Conservation (phyloP, 2,797 vertebrate genomes). For the Ibycter americanus region DNA sequence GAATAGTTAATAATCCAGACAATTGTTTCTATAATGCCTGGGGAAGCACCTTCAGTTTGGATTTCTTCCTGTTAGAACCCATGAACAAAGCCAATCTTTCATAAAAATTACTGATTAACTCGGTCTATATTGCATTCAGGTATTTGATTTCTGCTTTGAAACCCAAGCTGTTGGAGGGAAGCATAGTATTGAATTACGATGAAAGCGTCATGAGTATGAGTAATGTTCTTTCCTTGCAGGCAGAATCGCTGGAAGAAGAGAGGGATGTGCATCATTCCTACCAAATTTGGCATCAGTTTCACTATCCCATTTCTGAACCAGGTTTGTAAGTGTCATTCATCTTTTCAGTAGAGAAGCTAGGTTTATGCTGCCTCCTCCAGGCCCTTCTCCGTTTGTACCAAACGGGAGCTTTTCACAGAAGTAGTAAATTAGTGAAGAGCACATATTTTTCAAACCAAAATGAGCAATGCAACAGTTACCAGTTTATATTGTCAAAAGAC, state of each 20-base stretch:
- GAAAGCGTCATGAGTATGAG: background rate
- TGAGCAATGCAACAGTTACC: background rate
- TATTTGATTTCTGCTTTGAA: background rate
- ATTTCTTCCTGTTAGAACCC: background rate
- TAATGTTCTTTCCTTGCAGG: slow-evolving; percentile 68
- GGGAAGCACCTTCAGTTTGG: background rate
- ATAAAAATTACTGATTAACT: background rate
- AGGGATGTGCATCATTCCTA: slow-evolving; percentile 90
- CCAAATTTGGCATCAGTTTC: slow-evolving; percentile 95
- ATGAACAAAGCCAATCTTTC: background rate
- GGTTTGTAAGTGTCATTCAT: slow-evolving; percentile 70
- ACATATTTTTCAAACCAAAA: background rate
- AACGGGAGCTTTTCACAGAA: background rate
- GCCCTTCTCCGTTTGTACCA: background rate
- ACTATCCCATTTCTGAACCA: slow-evolving; percentile 89
- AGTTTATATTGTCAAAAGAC: background rate
- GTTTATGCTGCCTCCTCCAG: background rate
- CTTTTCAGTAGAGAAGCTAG: background rate
- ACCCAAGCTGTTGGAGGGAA: background rate
- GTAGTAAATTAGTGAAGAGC: background rate
- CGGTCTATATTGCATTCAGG: background rate
- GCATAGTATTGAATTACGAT: background rate
- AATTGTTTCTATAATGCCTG: background rate
- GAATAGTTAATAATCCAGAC: background rate
- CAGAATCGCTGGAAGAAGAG: slow-evolving; percentile 96